Evolutionary conservation across 1,140 invertebrate species (phyloP), one percentile per base, ranked within the genome.

Genomic region (Adoxophyes honmai): DNA sequence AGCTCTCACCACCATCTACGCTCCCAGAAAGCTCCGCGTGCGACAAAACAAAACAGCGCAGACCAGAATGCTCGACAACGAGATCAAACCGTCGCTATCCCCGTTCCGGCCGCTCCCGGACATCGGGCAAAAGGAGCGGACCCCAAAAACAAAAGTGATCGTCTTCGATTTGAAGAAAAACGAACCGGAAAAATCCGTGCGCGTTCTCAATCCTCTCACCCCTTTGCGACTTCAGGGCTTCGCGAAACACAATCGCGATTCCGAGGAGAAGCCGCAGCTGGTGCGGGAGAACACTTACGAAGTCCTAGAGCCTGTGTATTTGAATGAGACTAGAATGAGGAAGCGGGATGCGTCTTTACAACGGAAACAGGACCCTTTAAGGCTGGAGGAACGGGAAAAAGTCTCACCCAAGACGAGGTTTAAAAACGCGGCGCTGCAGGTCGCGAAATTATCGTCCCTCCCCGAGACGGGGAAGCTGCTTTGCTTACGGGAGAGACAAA

Each of bases 91-190:
- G 8, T 72, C 65, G 9, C 59, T 89, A 0, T 86, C 87, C 0
- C 87, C 86, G 5, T 90, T 89, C 66, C 78, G 81, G 37, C 89
- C 89, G 0, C 70, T 90, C 3, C 89, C 89, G 1, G 86, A 86
- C 0, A 90, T 90, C 13, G 83, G 87, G 16, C 79, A 87, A 61
- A 84, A 74, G 36, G 52, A 68, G 0, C 73, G 78, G 5, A 65
- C 61, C 38, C 60, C 63, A 44, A 78, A 82, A 60, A 77, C 81
- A 14, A 89, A 86, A 81, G 74, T 83, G 10, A 84, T 86, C 13
- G 68, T 85, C 33, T 81, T 85, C 34, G 75, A 86, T 59, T 55
- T 86, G 2, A 81, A 75, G 37, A 70, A 75, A 38, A 75, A 68
- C 1, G 73, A 81, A 11, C 34, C 57, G 7, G 15, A 58, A 28